Evolutionary conservation across 2,888 invertebrate species (phyloP), one percentile per base, ranked within the genome.

Genomic region (Limenitis camilla): DNA sequence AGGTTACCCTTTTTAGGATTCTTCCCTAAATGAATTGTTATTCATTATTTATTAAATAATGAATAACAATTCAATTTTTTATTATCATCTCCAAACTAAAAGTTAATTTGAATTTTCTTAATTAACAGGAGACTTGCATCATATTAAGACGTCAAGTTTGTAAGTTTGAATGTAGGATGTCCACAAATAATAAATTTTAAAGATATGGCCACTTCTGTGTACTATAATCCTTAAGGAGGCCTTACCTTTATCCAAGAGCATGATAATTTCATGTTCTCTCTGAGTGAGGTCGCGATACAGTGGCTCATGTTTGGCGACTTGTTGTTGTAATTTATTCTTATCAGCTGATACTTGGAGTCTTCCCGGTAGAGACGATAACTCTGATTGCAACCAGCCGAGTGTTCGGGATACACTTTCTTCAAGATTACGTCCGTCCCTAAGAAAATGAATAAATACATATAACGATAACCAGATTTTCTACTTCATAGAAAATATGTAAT

Each of bases 251-350:
- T 97, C 97, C 31, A 98, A 78, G 10, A 98, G 88, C 93, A 97
- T 96, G 61, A 97, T 96, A 0, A 97, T 93, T 81, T 98, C 97
- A 69, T 97, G 96, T 68, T 97, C 97, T 58, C 95, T 91, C 59
- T 93, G 92, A 84, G 96, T 92, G 1, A 97, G 94, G 68, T 96
- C 96, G 32, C 94, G 89, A 77, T 97, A 97, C 46, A 96, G 89
- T 0, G 96, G 96, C 82, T 96, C 96, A 72, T 96, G 96, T 32
- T 94, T 91, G 60, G 94, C 93, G 49, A 96, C 89, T 86, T 98
- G 98, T 68, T 95, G 94, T 65, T 93, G 94, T 42, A 99, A 88
- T 49, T 93, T 91, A 61, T 91, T 91, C 39, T 91, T 88, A 70
- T 97, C 94, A 0, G 98, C 98, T 0, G 98, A 98, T 28, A 99